phyloP scores from a whole-genome alignment of 1,140 invertebrate genomes.

The Holcopasites calliopsidis region DNA sequence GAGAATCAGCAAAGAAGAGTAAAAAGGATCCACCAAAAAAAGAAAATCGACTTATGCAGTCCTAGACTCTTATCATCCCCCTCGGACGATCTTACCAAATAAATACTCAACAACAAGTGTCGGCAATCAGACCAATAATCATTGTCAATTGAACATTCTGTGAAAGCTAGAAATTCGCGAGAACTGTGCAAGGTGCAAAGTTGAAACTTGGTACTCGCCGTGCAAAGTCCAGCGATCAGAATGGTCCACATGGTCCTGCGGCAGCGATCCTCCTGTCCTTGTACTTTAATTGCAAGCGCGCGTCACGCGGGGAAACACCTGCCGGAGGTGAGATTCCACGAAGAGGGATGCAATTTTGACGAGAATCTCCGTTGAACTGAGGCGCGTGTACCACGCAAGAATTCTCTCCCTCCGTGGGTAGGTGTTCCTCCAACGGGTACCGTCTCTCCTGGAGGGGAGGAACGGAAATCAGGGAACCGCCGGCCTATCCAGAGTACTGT shows the following conservation, averaged over 20 bases:
- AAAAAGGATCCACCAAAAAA: too few species aligned
- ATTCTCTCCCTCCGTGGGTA: conserved; percentile 68
- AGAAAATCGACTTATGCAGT: background rate
- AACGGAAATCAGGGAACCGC: conserved; percentile 66
- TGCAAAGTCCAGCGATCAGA: conserved; percentile 73
- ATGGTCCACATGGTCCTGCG: conserved; percentile 71
- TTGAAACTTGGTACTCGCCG: conserved; percentile 58
- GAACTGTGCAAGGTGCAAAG: background rate
- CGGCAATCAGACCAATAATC: too few species aligned
- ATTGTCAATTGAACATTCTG: background rate
- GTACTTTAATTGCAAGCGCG: background rate
- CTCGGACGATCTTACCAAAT: background rate
- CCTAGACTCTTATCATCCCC: background rate
- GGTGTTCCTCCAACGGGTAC: conserved; percentile 32
- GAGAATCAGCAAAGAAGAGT: background rate
- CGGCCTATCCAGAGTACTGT: conserved; percentile 77
- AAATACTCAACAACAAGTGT: background rate
- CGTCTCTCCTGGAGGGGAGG: conserved; percentile 60
- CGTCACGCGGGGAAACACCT: conserved; percentile 47
- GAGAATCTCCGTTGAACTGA: conserved; percentile 74
- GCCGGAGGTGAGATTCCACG: conserved; percentile 10
- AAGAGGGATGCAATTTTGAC: conserved; percentile 71
- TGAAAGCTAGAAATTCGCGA: background rate
- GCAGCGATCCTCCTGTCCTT: conserved; percentile 4
- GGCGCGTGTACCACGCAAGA: conserved; percentile 61